Percentiles rank a stretch among this genome's conserved stretches.
Evolutionary conservation across 2,797 vertebrate genomes (phyloP).

Genomic region (Remorina albescens): DNA sequence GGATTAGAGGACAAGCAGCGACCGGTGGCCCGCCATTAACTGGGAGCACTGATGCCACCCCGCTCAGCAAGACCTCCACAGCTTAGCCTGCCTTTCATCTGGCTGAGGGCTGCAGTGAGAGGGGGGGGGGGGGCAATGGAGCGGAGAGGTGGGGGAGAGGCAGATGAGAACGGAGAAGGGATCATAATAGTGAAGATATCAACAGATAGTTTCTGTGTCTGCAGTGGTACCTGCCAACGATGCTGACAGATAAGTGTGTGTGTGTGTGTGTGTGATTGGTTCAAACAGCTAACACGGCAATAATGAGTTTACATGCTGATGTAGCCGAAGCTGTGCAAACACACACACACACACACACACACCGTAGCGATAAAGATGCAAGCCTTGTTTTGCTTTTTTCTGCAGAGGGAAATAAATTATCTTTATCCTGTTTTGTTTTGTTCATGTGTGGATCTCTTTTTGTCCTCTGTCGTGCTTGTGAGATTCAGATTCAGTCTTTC

Average conservation of each 20-base stretch:
- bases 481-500: constrained; percentile 80
- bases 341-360: constrained; percentile 8
- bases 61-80: constrained; percentile 74
- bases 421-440: constrained; percentile 78
- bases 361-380: constrained; percentile 65
- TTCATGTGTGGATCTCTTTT: constrained; percentile 46
- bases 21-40: constrained; percentile 69
- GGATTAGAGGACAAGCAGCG: constrained; percentile 81
- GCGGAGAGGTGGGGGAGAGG: constrained; percentile 23
- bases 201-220: constrained; percentile 79
- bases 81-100: constrained; percentile 85
- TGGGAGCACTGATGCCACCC: constrained; percentile 69
- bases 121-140: constrained; percentile 41
- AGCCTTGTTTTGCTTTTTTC: constrained; percentile 70
- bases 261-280: constrained; percentile 63
- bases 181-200: constrained; percentile 83
- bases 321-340: constrained; percentile 21
- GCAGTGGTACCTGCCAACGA: constrained; percentile 66
- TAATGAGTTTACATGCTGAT: constrained; percentile 83
- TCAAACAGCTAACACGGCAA: constrained; percentile 62
- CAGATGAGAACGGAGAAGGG: constrained; percentile 61
- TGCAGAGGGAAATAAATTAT: constrained; percentile 82
- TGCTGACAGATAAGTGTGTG: constrained; percentile 58
- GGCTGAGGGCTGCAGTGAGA: constrained; percentile 62
- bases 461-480: constrained; percentile 78